Conservation (phyloP, 2,888 invertebrate genomes). For the Cataglyphis cursor region DNA sequence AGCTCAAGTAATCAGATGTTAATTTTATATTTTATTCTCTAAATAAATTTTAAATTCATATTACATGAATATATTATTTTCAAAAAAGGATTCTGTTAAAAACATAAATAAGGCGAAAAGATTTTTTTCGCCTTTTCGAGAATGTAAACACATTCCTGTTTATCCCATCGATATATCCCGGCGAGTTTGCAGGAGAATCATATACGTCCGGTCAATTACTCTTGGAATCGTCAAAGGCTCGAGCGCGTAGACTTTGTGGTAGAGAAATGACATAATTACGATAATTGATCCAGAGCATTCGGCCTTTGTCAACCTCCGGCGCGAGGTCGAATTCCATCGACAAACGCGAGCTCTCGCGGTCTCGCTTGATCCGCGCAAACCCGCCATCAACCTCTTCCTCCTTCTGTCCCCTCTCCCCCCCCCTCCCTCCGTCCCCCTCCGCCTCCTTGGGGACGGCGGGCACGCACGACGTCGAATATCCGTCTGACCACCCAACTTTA, state of each 20-base stretch:
- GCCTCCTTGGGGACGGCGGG: slow-evolving; percentile 72
- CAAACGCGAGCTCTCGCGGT: slow-evolving; percentile 74
- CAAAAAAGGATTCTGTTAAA: not conserved
- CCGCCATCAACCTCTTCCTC: slow-evolving; percentile 51
- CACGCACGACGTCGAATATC: slow-evolving; percentile 81
- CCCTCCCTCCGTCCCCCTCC: slow-evolving; percentile 56
- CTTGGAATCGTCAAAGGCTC: slow-evolving; percentile 61
- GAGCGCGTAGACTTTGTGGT: slow-evolving; percentile 49
- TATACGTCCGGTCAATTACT: slow-evolving; percentile 69
- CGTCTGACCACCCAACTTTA: slow-evolving; percentile 80
- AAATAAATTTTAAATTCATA: not conserved
- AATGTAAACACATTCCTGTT: slow-evolving; percentile 11
- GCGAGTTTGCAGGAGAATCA: slow-evolving; percentile 40
- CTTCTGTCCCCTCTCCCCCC: not conserved
- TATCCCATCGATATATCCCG: slow-evolving; percentile 33
- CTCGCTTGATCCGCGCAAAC: slow-evolving; percentile 52
- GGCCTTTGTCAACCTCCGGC: slow-evolving; percentile 67
- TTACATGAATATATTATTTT: not conserved
- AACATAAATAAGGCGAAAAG: not conserved
- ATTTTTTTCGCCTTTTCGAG: not conserved
- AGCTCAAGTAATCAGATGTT: not conserved
- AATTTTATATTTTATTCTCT: not conserved
- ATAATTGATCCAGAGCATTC: slow-evolving; percentile 73
- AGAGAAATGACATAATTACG: slow-evolving; percentile 72
- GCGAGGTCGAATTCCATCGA: slow-evolving; percentile 72